Percentiles rank a stretch among this genome's conserved stretches.
phyloP scores from a whole-genome alignment of 1,140 invertebrate species.

The Hylaeus anthracinus region DNA sequence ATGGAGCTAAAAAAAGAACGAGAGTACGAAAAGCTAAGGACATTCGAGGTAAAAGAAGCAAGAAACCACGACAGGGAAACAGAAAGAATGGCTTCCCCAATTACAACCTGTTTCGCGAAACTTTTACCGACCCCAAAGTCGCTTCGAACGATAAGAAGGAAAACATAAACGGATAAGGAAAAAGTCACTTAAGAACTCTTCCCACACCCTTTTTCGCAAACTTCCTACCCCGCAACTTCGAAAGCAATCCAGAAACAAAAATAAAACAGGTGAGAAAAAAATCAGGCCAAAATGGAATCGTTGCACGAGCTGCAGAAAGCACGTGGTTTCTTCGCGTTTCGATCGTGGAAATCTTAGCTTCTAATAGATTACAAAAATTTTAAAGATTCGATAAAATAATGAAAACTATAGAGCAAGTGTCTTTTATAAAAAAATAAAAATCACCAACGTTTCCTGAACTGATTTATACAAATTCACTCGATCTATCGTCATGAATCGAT shows the following conservation, averaged over 20 bases:
- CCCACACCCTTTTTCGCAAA: background rate
- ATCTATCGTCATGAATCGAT: too few relatives aligned
- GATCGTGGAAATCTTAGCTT: background rate
- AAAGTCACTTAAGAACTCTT: conserved; percentile 11
- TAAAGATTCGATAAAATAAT: too few relatives aligned
- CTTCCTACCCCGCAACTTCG: background rate
- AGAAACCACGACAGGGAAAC: too few relatives aligned
- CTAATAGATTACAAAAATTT: too few relatives aligned
- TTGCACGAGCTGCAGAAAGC: background rate
- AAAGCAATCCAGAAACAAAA: background rate
- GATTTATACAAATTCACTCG: too few relatives aligned
- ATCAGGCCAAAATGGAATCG: background rate
- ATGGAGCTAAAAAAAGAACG: background rate
- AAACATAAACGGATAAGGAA: background rate
- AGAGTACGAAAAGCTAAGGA: too few relatives aligned
- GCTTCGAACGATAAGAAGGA: background rate
- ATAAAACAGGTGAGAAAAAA: background rate
- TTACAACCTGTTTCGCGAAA: conserved; percentile 21
- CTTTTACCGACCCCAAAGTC: background rate
- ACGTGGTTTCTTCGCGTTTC: background rate
- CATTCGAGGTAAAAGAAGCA: background rate
- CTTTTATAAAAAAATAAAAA: too few relatives aligned
- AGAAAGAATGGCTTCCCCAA: background rate
- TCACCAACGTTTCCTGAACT: too few relatives aligned
- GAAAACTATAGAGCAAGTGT: too few relatives aligned